A percentile compares a stretch with the other conserved stretches of the same genome.
Conservation (phyloP, 2,797 vertebrate genomes). For the Orestias chungarensis region DNA sequence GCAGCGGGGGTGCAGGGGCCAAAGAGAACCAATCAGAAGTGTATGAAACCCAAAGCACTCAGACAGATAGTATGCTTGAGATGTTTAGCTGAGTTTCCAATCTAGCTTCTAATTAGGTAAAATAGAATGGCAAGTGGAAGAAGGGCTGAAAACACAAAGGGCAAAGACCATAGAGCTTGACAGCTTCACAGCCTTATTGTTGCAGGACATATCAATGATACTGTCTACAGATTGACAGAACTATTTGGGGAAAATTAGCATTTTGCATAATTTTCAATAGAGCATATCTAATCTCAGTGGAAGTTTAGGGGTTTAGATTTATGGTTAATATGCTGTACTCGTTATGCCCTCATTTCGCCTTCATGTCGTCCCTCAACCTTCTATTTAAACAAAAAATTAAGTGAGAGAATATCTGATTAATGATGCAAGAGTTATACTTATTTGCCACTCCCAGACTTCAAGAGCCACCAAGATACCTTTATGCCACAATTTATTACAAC, state of each 20-base stretch:
- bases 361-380: too few species aligned
- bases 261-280: neutral
- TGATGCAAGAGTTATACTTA: too few species aligned
- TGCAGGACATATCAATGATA: neutral
- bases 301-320: too few species aligned
- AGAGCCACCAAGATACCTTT: too few species aligned
- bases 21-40: neutral
- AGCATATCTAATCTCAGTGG: neutral
- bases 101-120: neutral
- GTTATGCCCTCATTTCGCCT: too few species aligned
- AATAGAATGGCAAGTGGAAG: neutral
- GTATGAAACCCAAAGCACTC: neutral
- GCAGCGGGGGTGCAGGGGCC: too few species aligned
- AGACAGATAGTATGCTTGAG: neutral
- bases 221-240: neutral
- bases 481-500: too few species aligned
- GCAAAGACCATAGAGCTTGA: neutral
- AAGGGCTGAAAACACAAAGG: neutral
- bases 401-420: too few species aligned
- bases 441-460: too few species aligned
- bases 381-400: too few species aligned
- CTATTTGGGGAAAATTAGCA: neutral
- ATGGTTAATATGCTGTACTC: too few species aligned
- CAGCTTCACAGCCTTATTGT: neutral
- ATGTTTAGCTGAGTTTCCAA: neutral